Conservation (phyloP, 2,888 invertebrate genomes). For the Hecatera dysodea region DNA sequence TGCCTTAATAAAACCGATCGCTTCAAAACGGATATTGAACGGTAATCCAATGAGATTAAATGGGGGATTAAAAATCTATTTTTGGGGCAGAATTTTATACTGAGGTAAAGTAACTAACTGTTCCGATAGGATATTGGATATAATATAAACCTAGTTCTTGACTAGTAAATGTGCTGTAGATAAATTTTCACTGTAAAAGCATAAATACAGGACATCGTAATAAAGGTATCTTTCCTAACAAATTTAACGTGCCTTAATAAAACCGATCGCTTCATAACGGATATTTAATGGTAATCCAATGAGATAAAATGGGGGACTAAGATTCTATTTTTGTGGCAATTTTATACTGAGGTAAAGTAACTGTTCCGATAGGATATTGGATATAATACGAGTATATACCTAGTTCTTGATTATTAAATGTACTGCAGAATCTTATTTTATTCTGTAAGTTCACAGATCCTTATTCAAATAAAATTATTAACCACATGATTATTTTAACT, state of each 20-base stretch:
- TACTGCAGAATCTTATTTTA: too few relatives aligned
- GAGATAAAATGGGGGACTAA: constrained; percentile 46
- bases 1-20: constrained; percentile 29
- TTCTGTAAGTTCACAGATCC: too few relatives aligned
- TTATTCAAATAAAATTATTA: too few relatives aligned
- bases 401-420: neutral
- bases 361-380: constrained; percentile 10
- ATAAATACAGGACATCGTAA: neutral
- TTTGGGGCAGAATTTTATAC: constrained; percentile 28
- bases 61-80: constrained; percentile 34
- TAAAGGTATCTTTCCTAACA: neutral
- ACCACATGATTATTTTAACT: too few relatives aligned
- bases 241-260: constrained; percentile 27
- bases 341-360: constrained; percentile 11
- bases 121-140: constrained; percentile 12
- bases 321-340: constrained; percentile 37
- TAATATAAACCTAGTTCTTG: neutral
- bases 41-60: constrained; percentile 58
- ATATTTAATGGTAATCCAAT: constrained; percentile 64
- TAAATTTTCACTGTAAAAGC: too few relatives aligned
- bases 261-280: constrained; percentile 49
- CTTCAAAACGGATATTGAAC: constrained; percentile 64
- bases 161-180: neutral
- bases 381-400: neutral
- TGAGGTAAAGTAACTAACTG: neutral